A percentile compares a stretch with the other conserved stretches of the same genome.
phyloP scores from a whole-genome alignment of 2,888 invertebrate genomes.

The Hirtodrosophila alboralis region DNA sequence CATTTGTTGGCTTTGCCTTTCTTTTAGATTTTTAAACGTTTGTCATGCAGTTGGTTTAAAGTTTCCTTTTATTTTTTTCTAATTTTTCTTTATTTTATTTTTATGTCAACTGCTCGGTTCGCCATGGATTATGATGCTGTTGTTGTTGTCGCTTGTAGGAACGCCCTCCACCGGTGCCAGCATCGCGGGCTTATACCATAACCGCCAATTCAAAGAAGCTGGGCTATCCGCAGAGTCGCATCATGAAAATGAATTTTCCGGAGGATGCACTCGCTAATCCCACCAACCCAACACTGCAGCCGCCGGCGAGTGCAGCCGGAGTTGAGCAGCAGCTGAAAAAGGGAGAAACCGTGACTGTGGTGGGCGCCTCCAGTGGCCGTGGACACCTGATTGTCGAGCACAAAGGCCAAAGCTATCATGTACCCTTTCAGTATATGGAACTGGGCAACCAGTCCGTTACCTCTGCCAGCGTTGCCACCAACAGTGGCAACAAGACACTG shows the following conservation, averaged over 20 bases:
- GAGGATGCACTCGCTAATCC: constrained; percentile 85
- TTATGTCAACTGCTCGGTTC: constrained; percentile 23
- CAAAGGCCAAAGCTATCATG: constrained; percentile 89
- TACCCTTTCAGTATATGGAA: constrained; percentile 93
- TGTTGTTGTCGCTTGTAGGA: constrained; percentile 86
- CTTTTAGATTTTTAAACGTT: not conserved
- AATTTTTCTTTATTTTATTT: constrained; percentile 1
- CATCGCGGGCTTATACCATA: constrained; percentile 95
- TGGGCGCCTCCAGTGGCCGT: constrained; percentile 93
- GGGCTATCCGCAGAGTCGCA: constrained; percentile 95
- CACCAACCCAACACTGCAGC: constrained; percentile 49
- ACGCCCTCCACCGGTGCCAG: constrained; percentile 95
- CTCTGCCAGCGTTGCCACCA: constrained; percentile 21
- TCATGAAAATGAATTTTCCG: constrained; percentile 95
- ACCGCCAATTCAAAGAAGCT: constrained; percentile 95
- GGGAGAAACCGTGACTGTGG: constrained; percentile 94
- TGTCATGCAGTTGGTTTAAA: constrained; percentile 6
- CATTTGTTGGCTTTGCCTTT: not conserved
- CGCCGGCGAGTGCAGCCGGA: constrained; percentile 26
- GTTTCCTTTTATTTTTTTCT: constrained; percentile 2
- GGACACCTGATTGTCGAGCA: constrained; percentile 95
- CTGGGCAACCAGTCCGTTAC: constrained; percentile 81
- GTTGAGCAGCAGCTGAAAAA: constrained; percentile 86
- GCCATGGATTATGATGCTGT: constrained; percentile 41
- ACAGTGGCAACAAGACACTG: constrained; percentile 25